Evolutionary conservation across 2,797 vertebrate genomes (phyloP).

Genomic region (Paguma larvata): DNA sequence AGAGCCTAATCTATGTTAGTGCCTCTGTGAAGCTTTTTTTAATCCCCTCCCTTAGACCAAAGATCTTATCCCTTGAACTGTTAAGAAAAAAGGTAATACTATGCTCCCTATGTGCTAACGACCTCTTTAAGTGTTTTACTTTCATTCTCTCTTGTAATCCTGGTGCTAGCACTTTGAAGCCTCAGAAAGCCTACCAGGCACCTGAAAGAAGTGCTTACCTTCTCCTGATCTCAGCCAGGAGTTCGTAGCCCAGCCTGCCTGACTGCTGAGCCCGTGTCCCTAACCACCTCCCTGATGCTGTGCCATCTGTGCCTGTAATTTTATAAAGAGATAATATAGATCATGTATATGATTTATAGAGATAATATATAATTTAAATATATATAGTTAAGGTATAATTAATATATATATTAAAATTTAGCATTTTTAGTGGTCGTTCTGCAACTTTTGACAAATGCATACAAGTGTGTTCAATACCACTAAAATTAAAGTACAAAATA

Average conservation of each 20-base stretch:
- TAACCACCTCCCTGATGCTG: background rate
- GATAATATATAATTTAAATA: background rate
- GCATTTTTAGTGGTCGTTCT: background rate
- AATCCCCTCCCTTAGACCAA: background rate
- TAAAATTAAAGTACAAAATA: conserved; percentile 1
- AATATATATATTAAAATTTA: background rate
- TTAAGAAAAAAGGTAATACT: background rate
- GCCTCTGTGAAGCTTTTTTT: background rate
- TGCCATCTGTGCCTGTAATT: background rate
- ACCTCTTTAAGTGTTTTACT: background rate
- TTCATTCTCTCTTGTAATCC: background rate
- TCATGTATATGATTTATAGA: background rate
- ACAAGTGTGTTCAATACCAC: background rate
- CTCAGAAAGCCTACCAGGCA: background rate
- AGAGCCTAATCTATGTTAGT: background rate
- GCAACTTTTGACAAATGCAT: conserved; percentile 12
- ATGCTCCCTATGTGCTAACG: background rate
- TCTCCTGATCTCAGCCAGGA: background rate
- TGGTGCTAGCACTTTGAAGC: background rate
- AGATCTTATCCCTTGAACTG: background rate
- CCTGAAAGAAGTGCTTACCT: background rate
- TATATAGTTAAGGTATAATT: background rate
- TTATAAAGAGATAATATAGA: background rate
- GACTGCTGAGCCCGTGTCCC: background rate
- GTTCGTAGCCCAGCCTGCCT: background rate